phyloP scores from a whole-genome alignment of 2,113 vertebrate genomes.

The Australoheros scitulus region DNA sequence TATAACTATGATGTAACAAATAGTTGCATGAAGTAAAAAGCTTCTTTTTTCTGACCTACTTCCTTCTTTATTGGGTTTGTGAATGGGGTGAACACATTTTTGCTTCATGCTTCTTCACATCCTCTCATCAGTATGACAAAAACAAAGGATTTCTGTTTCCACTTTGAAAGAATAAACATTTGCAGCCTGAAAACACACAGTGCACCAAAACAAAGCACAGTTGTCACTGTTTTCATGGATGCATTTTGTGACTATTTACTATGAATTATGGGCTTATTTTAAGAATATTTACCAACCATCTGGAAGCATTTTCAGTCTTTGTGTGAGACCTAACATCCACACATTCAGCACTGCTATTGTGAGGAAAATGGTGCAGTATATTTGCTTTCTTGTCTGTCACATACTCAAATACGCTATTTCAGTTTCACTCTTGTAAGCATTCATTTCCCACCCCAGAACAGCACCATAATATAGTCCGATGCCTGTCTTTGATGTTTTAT shows the following conservation, averaged over 20 bases:
- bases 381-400: slow-evolving; percentile 20
- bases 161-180: slow-evolving; percentile 2
- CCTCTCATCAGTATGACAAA: neutral
- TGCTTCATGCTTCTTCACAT: neutral
- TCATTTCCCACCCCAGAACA: slow-evolving; percentile 17
- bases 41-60: slow-evolving; percentile 25
- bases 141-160: slow-evolving; percentile 19
- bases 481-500: slow-evolving; percentile 76
- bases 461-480: slow-evolving; percentile 35
- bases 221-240: neutral
- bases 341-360: neutral
- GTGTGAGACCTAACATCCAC: neutral
- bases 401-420: slow-evolving; percentile 7
- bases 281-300: neutral
- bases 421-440: slow-evolving; percentile 9
- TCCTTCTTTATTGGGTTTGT: slow-evolving; percentile 12
- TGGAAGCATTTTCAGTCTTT: neutral
- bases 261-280: neutral
- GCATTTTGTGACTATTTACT: neutral
- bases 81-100: neutral
- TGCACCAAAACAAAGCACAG: neutral
- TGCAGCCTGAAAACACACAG: neutral
- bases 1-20: slow-evolving; percentile 45
- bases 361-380: neutral
- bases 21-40: slow-evolving; percentile 2